Conservation (phyloP, 2,797 vertebrate genomes). For the Octomys mimax region DNA sequence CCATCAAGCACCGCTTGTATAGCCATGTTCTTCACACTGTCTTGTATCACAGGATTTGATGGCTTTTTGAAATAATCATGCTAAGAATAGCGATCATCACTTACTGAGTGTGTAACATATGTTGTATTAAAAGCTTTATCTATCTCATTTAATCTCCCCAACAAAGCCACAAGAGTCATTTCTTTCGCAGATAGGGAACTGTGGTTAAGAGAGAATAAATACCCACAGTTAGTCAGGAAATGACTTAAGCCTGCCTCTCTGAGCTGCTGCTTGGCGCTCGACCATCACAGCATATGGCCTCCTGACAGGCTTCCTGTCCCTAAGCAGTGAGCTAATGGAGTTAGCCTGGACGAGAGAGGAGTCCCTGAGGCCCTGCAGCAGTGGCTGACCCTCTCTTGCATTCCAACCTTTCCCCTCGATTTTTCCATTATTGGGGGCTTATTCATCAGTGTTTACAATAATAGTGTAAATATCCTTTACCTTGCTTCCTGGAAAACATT, state of each 20-base stretch:
- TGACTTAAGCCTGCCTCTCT: neutral
- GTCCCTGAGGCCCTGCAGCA: rapidly evolving
- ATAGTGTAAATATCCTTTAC: neutral
- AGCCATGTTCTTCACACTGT: too few species aligned
- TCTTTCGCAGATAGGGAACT: neutral
- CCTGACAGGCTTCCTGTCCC: neutral
- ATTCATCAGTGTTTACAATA: neutral
- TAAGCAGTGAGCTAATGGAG: neutral
- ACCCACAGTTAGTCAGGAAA: neutral
- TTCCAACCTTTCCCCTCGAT: neutral
- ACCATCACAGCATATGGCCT: neutral
- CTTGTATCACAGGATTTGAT: neutral
- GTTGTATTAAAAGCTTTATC: neutral
- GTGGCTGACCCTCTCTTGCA: neutral
- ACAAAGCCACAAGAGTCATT: neutral
- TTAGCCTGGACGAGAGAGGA: neutral
- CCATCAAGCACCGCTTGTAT: rapidly evolving
- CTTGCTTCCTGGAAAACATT: neutral
- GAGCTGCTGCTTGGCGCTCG: neutral
- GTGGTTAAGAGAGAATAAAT: neutral
- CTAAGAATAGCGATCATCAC: neutral
- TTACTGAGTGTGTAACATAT: rapidly evolving
- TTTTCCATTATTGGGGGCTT: neutral
- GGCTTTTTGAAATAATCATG: neutral
- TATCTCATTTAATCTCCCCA: neutral